phyloP scores from a whole-genome alignment of 2,888 invertebrate species.

The Nomada ferruginata region DNA sequence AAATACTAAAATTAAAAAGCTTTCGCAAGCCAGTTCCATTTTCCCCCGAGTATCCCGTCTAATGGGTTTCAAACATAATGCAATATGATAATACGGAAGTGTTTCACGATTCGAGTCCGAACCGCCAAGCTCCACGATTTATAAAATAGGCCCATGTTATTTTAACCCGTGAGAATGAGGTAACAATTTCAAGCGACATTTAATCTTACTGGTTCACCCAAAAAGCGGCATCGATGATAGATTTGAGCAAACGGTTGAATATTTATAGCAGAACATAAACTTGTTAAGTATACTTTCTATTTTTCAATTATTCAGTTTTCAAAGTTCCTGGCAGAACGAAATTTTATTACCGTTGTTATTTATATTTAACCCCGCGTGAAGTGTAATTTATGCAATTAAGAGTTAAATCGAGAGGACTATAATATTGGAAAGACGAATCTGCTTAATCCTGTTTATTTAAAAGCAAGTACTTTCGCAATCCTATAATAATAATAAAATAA shows the following conservation, averaged over 20 bases:
- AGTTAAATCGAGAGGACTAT: no score
- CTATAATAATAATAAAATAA: no score
- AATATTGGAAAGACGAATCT: no score
- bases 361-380: no score
- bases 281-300: no score
- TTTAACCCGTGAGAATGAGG: constrained; percentile 10
- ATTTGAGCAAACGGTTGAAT: background rate
- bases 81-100: constrained; percentile 40
- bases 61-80: constrained; percentile 42
- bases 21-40: constrained; percentile 30
- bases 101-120: constrained; percentile 15
- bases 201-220: background rate
- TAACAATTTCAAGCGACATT: constrained; percentile 7
- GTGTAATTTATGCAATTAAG: no score
- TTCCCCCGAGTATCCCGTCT: constrained; percentile 21
- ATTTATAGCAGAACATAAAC: no score
- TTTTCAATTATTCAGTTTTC: no score
- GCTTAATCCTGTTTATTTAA: no score
- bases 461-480: no score
- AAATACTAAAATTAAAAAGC: constrained; percentile 35
- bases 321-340: no score
- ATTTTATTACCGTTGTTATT: no score
- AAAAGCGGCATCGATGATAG: background rate
- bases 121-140: constrained; percentile 17
- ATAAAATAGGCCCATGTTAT: constrained; percentile 37